Evolutionary conservation across 1,140 invertebrate species (phyloP).

Genomic region (Neomicropteryx cornuta): DNA sequence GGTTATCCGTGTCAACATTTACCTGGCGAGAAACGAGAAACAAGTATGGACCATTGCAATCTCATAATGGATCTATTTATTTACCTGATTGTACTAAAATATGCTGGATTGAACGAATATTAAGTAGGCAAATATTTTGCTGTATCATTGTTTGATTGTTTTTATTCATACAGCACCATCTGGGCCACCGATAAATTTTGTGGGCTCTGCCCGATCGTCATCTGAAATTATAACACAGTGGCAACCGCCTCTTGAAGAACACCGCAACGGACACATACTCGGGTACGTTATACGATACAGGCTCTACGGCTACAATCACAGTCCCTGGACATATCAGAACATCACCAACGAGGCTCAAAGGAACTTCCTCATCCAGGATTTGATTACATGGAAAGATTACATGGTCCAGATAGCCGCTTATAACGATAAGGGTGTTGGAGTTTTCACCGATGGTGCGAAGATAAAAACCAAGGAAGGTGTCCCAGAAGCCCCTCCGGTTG

Average conservation of each 20-base stretch:
- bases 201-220: constrained; percentile 82
- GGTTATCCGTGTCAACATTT: too few species aligned
- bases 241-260: constrained; percentile 87
- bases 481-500: constrained; percentile 82
- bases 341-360: constrained; percentile 88
- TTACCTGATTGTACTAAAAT: too few species aligned
- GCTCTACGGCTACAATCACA: constrained; percentile 80
- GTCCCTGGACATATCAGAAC: constrained; percentile 80
- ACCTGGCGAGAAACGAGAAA: too few species aligned
- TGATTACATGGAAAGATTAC: constrained; percentile 98
- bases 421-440: constrained; percentile 92
- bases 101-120: too few species aligned
- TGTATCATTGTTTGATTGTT: too few species aligned
- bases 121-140: too few species aligned
- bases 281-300: constrained; percentile 90
- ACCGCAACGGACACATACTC: constrained; percentile 87
- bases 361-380: constrained; percentile 84
- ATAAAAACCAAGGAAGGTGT: constrained; percentile 94
- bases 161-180: constrained; percentile 58
- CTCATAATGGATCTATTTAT: too few species aligned
- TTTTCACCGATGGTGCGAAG: constrained; percentile 81
- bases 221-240: constrained; percentile 96
- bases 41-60: too few species aligned
- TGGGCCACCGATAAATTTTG: constrained; percentile 78
- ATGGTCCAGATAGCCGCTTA: constrained; percentile 94